Evolutionary conservation across 1,140 invertebrate genomes (phyloP).

Genomic region (Pemphigus obesinymphae): DNA sequence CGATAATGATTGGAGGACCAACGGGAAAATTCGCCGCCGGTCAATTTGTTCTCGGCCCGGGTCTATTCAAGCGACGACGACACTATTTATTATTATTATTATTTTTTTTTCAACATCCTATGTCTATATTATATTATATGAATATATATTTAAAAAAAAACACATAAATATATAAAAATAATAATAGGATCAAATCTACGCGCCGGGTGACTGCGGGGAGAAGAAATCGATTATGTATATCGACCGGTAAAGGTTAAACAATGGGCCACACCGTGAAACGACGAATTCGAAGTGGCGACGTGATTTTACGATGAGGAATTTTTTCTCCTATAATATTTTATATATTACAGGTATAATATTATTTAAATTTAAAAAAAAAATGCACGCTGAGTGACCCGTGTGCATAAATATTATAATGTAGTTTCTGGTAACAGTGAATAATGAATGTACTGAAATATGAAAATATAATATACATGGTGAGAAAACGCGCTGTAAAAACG

Average conservation of each 20-base stretch:
- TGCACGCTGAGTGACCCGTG: not conserved
- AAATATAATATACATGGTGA: not conserved
- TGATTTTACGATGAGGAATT: not conserved
- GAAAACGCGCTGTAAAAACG: not conserved
- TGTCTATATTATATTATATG: not conserved
- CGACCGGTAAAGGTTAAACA: constrained; percentile 38
- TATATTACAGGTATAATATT: too few relatives aligned
- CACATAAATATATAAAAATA: not conserved
- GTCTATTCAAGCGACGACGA: constrained; percentile 26
- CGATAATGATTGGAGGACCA: constrained; percentile 13
- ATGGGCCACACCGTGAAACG: constrained; percentile 28
- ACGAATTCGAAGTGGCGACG: not conserved
- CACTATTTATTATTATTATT: not conserved
- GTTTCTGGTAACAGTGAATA: too few relatives aligned
- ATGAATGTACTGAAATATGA: too few relatives aligned
- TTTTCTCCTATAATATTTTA: not conserved
- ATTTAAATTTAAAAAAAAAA: not conserved
- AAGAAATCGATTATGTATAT: constrained; percentile 22
- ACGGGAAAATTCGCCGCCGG: constrained; percentile 25
- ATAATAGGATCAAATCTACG: constrained; percentile 23
- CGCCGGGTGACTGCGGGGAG: not conserved
- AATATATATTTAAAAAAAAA: too few relatives aligned
- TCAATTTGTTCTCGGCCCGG: constrained; percentile 2
- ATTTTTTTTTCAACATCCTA: not conserved
- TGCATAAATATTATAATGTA: not conserved